phyloP scores from a whole-genome alignment of 35 echinoderm and acorn worm genomes.

The Hemicentrotus pulcherrimus region DNA sequence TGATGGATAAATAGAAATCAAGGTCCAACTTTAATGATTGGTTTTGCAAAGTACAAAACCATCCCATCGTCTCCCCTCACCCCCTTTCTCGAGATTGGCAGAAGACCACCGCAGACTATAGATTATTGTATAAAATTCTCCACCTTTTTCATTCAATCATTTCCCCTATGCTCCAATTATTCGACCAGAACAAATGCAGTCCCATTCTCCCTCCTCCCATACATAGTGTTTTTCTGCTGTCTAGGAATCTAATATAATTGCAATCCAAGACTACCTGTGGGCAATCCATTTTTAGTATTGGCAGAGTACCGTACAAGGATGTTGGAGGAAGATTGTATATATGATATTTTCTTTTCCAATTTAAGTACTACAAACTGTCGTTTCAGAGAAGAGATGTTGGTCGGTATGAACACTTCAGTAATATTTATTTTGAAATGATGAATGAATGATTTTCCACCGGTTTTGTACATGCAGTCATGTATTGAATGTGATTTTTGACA shows the following conservation, averaged over 20 bases:
- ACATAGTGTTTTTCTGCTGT: neutral
- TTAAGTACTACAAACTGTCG: neutral
- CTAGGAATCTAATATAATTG: neutral
- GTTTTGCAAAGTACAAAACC: neutral
- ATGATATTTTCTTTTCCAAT: neutral
- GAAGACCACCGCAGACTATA: neutral
- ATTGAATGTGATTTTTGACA: too few species aligned
- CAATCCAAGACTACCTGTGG: neutral
- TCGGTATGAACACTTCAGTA: too few species aligned
- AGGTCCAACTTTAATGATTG: neutral
- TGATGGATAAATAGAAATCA: neutral
- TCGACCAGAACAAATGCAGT: neutral
- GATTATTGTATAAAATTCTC: constrained; percentile 6
- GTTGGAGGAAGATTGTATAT: too few species aligned
- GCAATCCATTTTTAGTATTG: neutral
- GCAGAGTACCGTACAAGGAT: too few species aligned
- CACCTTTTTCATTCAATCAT: constrained; percentile 9
- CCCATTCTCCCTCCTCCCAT: neutral
- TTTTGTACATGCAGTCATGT: too few species aligned
- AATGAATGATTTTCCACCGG: too few species aligned
- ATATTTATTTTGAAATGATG: too few species aligned
- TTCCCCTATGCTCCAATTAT: constrained; percentile 16
- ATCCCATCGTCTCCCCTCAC: neutral
- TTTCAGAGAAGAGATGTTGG: too few species aligned
- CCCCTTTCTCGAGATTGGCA: neutral